These are phyloP conservation scores for Hestina assimilis DNA, from an alignment of 1,140 invertebrate species.

Conservation along the genomic window DNA sequence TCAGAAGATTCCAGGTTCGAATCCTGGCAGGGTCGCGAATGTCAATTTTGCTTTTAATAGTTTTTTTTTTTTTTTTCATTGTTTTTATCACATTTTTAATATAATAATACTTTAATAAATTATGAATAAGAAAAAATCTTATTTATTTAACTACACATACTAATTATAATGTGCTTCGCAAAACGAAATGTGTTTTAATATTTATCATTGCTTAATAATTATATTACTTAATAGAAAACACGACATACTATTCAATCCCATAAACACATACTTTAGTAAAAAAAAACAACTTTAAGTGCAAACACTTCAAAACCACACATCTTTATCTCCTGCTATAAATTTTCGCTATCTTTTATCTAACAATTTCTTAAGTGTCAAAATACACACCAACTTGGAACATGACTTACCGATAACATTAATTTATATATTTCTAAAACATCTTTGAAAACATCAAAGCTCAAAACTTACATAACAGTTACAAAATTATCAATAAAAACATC, in stretches of 20 bases:
- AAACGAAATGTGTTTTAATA: no score
- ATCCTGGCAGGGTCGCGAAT: slow-evolving; percentile 52
- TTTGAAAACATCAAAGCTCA: no score
- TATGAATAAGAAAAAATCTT: no score
- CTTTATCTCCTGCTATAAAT: slow-evolving; percentile 13
- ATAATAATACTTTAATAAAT: not conserved
- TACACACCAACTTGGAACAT: no score
- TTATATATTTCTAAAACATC: no score
- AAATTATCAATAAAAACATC: not conserved
- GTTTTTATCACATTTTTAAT: not conserved
- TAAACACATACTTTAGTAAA: no score
- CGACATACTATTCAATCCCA: no score
- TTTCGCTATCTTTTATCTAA: slow-evolving; percentile 14
- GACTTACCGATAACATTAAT: no score
- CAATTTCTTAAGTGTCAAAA: slow-evolving; percentile 45
- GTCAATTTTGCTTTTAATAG: slow-evolving; percentile 17
- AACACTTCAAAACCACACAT: slow-evolving; percentile 1
- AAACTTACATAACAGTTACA: not conserved
- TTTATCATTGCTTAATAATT: no score
- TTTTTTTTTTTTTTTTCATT: slow-evolving; percentile 15
- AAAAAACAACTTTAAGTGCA: not conserved
- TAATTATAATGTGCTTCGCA: no score
- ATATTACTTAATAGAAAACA: no score
- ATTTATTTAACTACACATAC: no score
- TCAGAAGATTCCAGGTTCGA: slow-evolving; percentile 85